A percentile compares a stretch with the other conserved stretches of the same genome.
Conservation (phyloP, 2,888 invertebrate species). For the Protophormia terraenovae region DNA sequence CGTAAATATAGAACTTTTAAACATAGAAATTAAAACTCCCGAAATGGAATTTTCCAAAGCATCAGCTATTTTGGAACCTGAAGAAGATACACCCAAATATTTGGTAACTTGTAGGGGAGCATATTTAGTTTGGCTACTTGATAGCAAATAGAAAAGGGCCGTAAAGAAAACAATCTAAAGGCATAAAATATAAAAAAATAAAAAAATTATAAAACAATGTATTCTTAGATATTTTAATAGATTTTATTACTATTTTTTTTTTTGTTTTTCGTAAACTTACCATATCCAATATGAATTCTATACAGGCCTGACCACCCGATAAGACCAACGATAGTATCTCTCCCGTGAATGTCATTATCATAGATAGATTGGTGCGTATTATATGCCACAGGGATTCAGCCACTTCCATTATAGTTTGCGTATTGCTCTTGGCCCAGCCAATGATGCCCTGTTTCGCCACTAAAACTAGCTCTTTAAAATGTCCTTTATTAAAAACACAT, state of each 20-base stretch:
- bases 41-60: constrained; percentile 94
- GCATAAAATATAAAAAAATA: neutral
- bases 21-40: constrained; percentile 96
- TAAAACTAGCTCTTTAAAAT: constrained; percentile 82
- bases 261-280: constrained; percentile 82
- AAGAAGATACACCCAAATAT: constrained; percentile 88
- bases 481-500: constrained; percentile 81
- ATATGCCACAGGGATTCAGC: constrained; percentile 94
- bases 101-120: constrained; percentile 95
- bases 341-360: constrained; percentile 91
- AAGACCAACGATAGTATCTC: constrained; percentile 93
- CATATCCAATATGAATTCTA: constrained; percentile 92
- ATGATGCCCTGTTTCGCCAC: constrained; percentile 85
- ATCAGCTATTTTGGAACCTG: constrained; percentile 89
- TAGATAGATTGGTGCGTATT: constrained; percentile 94
- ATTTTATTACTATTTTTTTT: no score
- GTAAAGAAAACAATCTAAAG: constrained; percentile 96
- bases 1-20: constrained; percentile 98
- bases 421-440: constrained; percentile 93
- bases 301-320: constrained; percentile 93
- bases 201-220: neutral
- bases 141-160: constrained; percentile 96
- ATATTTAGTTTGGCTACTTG: constrained; percentile 92
- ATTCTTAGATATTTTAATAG: no score
- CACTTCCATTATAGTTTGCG: constrained; percentile 93